A percentile compares a stretch with the other conserved stretches of the same genome.
Evolutionary conservation across 2,797 vertebrate genomes (phyloP).

Genomic region (Rhynchotus rufescens): DNA sequence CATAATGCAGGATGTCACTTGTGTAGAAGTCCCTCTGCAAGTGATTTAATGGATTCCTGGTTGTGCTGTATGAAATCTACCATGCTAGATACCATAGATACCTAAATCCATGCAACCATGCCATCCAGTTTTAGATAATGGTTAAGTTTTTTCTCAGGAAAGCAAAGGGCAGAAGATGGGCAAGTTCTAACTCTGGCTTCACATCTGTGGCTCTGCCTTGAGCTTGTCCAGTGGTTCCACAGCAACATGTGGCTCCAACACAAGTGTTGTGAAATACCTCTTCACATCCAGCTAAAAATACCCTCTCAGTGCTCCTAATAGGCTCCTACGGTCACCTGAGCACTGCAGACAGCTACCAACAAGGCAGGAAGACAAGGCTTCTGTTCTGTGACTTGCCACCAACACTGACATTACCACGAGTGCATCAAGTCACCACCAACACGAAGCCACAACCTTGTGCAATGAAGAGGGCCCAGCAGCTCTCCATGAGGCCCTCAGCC

Average conservation of each 20-base stretch:
- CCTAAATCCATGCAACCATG: neutral
- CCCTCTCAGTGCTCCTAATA: neutral
- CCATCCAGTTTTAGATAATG: neutral
- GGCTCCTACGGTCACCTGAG: neutral
- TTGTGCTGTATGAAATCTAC: neutral
- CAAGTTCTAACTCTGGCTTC: neutral
- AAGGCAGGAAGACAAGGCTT: neutral
- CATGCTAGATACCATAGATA: neutral
- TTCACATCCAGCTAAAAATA: neutral
- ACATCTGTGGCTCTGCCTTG: conserved; percentile 4
- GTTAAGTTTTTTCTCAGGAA: neutral
- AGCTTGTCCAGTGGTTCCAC: neutral
- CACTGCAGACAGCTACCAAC: neutral
- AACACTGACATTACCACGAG: neutral
- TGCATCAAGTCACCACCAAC: neutral
- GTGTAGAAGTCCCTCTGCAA: neutral
- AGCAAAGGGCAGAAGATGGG: neutral
- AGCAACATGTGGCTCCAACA: neutral
- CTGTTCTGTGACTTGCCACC: neutral
- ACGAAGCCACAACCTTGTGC: conserved; percentile 11
- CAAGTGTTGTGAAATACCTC: neutral
- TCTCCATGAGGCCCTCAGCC: neutral
- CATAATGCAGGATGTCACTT: neutral
- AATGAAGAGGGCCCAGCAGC: neutral
- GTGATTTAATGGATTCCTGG: fast-evolving